Conservation (phyloP, 2,888 invertebrate species). For the Lasioglossum morio region DNA sequence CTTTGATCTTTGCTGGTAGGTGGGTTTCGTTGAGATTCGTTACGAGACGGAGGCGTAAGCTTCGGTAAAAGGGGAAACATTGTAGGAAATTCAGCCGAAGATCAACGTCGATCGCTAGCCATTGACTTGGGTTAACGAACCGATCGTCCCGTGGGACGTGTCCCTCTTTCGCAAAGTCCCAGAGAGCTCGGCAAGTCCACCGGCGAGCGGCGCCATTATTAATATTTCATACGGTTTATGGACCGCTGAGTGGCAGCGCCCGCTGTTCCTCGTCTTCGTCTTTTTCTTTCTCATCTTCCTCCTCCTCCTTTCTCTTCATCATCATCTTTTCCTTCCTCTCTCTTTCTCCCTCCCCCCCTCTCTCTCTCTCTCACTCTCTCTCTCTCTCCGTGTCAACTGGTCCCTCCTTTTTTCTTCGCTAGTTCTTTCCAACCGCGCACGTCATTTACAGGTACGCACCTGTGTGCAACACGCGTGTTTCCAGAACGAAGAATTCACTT, state of each 20-base stretch:
- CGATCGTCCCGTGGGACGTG: constrained; percentile 65
- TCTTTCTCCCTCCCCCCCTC: constrained; percentile 28
- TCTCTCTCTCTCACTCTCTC: not conserved
- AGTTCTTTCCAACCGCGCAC: constrained; percentile 26
- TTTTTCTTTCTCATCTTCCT: constrained; percentile 33
- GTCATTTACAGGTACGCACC: constrained; percentile 51
- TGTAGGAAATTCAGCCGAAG: constrained; percentile 34
- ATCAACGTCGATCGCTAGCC: constrained; percentile 42
- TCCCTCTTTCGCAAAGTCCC: constrained; percentile 67
- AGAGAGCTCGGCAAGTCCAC: constrained; percentile 53
- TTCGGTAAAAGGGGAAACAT: constrained; percentile 20
- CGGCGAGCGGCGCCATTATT: constrained; percentile 71
- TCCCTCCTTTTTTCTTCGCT: constrained; percentile 25
- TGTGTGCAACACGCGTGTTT: constrained; percentile 27
- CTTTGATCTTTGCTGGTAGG: not conserved
- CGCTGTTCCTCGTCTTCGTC: constrained; percentile 65
- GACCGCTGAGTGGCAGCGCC: constrained; percentile 75
- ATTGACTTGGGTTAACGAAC: constrained; percentile 68
- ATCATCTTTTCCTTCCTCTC: constrained; percentile 38
- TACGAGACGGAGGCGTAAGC: not conserved
- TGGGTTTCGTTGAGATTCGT: not conserved
- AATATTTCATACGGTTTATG: constrained; percentile 78
- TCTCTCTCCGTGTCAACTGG: constrained; percentile 15
- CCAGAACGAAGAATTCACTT: constrained; percentile 23
- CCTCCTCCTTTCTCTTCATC: constrained; percentile 31